A percentile compares a stretch with the other conserved stretches of the same genome.
Conservation (phyloP, 2,797 vertebrate species). For the Lindbergichthys nudifrons region DNA sequence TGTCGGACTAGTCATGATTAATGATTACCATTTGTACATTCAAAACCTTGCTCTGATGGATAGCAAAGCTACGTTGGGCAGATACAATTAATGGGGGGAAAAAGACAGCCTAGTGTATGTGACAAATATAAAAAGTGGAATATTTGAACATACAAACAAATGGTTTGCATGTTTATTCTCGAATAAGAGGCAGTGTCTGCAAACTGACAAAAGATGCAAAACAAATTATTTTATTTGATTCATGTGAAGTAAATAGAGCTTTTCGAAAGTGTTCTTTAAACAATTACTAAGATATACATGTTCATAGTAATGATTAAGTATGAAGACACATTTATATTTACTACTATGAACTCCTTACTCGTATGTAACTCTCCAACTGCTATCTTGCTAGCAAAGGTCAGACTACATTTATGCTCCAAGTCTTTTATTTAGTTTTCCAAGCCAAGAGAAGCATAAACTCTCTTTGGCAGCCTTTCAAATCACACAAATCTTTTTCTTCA, state of each 20-base stretch:
- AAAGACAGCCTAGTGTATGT: neutral
- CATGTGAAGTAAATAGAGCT: neutral
- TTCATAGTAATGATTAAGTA: neutral
- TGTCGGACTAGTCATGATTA: neutral
- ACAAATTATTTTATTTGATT: neutral
- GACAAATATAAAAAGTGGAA: neutral
- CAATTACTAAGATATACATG: neutral
- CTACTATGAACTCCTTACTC: neutral
- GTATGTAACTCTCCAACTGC: neutral
- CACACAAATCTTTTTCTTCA: slow-evolving; percentile 25
- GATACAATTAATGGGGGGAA: too few species aligned
- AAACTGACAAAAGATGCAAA: neutral
- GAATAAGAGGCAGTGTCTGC: neutral
- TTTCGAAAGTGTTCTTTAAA: neutral
- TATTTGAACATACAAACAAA: neutral
- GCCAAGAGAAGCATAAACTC: slow-evolving; percentile 32
- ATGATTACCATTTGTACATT: neutral
- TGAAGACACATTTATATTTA: too few species aligned
- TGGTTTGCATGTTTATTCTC: neutral
- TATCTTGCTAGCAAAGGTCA: slow-evolving; percentile 9
- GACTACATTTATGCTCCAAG: neutral
- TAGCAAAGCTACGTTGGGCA: too few species aligned
- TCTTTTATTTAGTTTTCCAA: slow-evolving; percentile 29
- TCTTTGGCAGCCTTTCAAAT: slow-evolving; percentile 25
- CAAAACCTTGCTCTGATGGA: too few species aligned